Evolutionary conservation across 2,888 invertebrate genomes (phyloP).

Genomic region (Cheiracanthium punctorium): DNA sequence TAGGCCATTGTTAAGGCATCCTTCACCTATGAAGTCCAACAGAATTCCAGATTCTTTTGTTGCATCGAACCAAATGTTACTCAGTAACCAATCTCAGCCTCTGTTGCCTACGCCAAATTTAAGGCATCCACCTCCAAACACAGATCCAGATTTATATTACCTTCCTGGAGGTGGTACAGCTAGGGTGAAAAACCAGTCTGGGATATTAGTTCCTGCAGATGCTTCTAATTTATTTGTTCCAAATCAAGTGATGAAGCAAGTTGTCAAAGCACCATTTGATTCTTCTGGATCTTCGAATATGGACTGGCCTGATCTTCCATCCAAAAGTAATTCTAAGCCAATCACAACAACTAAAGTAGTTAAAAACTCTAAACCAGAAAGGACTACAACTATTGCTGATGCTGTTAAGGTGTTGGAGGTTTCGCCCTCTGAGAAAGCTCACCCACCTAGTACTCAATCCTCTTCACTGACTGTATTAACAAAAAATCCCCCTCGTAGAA

Average conservation of each 20-base stretch:
- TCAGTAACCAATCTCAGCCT: neutral
- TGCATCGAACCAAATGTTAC: conserved; percentile 22
- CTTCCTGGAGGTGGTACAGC: conserved; percentile 55
- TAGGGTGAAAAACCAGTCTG: neutral
- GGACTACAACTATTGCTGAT: conserved; percentile 23
- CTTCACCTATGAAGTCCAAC: conserved; percentile 18
- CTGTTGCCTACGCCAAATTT: neutral
- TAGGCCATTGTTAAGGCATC: conserved; percentile 36
- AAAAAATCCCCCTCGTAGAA: conserved; percentile 16
- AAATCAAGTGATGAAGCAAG: conserved; percentile 54
- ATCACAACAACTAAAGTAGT: neutral
- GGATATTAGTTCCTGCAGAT: neutral
- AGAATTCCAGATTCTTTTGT: conserved; percentile 63
- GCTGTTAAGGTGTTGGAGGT: neutral
- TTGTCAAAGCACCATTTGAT: conserved; percentile 21
- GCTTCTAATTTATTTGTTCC: conserved; percentile 54
- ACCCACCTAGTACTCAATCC: neutral
- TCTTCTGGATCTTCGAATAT: conserved; percentile 1
- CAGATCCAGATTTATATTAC: conserved; percentile 36
- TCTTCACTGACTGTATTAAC: conserved; percentile 36
- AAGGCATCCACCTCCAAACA: neutral
- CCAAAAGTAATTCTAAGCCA: neutral
- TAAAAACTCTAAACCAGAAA: neutral
- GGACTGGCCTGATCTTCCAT: conserved; percentile 45
- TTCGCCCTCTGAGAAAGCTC: neutral